phyloP scores from a whole-genome alignment of 2,888 invertebrate species.

The Erebia epiphron region DNA sequence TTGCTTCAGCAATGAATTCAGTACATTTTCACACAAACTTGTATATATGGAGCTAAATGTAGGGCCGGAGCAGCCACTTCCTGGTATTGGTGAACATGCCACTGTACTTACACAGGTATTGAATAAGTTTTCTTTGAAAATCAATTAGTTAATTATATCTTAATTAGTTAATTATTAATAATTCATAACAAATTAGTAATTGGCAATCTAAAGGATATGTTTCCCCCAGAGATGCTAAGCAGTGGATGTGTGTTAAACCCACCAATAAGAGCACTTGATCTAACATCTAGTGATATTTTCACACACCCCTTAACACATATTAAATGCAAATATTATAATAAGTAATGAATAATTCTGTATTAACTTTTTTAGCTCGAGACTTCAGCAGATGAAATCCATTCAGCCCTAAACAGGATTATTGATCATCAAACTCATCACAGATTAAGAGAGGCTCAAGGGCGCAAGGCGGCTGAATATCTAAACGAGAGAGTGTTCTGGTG shows the following conservation, averaged over 20 bases:
- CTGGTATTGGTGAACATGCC: constrained; percentile 93
- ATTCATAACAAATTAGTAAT: no score
- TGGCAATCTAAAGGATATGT: no score
- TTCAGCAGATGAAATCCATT: constrained; percentile 94
- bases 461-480: constrained; percentile 97
- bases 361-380: constrained; percentile 92
- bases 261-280: no score
- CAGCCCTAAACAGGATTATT: constrained; percentile 92
- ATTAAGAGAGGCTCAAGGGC: constrained; percentile 95
- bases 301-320: no score
- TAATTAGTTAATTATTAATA: no score
- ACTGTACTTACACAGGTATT: constrained; percentile 95
- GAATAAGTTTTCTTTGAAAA: background rate
- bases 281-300: no score
- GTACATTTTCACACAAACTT: constrained; percentile 98
- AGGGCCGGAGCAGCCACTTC: constrained; percentile 93
- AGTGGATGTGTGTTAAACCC: no score
- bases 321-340: background rate
- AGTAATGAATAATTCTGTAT: background rate
- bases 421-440: constrained; percentile 99
- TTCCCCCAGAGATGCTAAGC: no score
- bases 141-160: no score
- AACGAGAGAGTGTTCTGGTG: constrained; percentile 97
- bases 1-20: constrained; percentile 99
- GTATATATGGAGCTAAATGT: constrained; percentile 99